A percentile compares a stretch with the other conserved stretches of the same genome.
Evolutionary conservation across 1,140 invertebrate genomes (phyloP).

Genomic region (Helicoverpa armigera): DNA sequence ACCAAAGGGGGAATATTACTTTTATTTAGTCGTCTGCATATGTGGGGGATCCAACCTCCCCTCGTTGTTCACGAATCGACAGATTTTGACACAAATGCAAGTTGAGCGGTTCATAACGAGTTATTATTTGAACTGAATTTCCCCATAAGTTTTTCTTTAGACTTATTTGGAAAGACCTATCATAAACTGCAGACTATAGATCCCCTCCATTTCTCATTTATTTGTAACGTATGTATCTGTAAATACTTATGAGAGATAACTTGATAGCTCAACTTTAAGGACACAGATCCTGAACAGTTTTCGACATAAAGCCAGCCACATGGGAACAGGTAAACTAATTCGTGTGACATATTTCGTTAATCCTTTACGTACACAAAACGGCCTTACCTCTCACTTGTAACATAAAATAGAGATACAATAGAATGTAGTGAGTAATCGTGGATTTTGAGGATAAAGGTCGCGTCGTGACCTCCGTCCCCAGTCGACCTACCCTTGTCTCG

Average conservation of each 20-base stretch:
- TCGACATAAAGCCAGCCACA: no score
- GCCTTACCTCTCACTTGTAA: background rate
- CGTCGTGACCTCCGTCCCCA: slow-evolving; percentile 24
- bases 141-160: background rate
- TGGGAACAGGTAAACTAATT: no score
- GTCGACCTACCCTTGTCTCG: slow-evolving; percentile 30
- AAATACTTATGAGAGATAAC: no score
- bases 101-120: background rate
- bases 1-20: slow-evolving; percentile 1
- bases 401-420: slow-evolving; percentile 11
- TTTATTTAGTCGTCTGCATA: background rate
- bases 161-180: no score
- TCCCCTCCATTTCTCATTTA: no score
- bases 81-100: slow-evolving; percentile 1
- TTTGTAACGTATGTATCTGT: no score
- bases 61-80: slow-evolving; percentile 14
- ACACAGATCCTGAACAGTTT: no score
- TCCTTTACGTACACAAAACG: background rate
- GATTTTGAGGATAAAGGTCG: slow-evolving; percentile 19
- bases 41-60: background rate
- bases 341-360: no score
- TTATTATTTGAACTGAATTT: background rate
- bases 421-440: background rate
- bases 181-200: no score
- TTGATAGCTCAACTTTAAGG: no score